These are phyloP conservation scores for Aspiorhynchus laticeps DNA, from an alignment of 2,113 vertebrate genomes.

Conservation along the genomic window DNA sequence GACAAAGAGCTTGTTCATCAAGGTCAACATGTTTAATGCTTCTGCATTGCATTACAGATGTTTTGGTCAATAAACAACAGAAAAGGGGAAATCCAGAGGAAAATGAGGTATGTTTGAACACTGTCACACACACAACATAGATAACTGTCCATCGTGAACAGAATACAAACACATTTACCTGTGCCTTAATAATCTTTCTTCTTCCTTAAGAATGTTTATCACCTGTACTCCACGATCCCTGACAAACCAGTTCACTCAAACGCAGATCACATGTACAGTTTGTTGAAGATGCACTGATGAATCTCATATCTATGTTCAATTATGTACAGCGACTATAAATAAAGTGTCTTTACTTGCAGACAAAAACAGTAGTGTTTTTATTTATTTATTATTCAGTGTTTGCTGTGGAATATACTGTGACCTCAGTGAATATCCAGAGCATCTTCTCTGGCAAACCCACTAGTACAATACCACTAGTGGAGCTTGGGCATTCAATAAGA, in stretches of 20 bases:
- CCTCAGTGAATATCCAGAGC: too few relatives aligned
- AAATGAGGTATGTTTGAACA: not conserved
- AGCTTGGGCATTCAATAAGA: not conserved
- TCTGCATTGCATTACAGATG: not conserved
- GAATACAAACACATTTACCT: not conserved
- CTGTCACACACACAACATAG: not conserved
- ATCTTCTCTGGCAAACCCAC: not conserved
- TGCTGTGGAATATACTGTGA: not conserved
- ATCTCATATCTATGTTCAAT: too few relatives aligned
- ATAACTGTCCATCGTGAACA: not conserved
- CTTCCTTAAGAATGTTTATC: slow-evolving; percentile 21
- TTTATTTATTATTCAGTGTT: too few relatives aligned
- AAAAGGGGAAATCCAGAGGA: not conserved
- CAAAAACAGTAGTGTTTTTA: too few relatives aligned
- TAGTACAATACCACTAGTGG: not conserved
- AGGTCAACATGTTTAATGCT: not conserved
- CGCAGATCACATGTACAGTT: slow-evolving; percentile 24
- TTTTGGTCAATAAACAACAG: not conserved
- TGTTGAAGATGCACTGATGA: slow-evolving; percentile 16
- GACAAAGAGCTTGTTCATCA: not conserved
- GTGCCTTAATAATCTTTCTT: not conserved
- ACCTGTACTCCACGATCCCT: slow-evolving; percentile 48
- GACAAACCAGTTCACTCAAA: not conserved
- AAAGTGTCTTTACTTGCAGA: not conserved
- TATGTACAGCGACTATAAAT: too few relatives aligned